phyloP scores from a whole-genome alignment of 1,140 invertebrate species.

The Ridgeia piscesae region DNA sequence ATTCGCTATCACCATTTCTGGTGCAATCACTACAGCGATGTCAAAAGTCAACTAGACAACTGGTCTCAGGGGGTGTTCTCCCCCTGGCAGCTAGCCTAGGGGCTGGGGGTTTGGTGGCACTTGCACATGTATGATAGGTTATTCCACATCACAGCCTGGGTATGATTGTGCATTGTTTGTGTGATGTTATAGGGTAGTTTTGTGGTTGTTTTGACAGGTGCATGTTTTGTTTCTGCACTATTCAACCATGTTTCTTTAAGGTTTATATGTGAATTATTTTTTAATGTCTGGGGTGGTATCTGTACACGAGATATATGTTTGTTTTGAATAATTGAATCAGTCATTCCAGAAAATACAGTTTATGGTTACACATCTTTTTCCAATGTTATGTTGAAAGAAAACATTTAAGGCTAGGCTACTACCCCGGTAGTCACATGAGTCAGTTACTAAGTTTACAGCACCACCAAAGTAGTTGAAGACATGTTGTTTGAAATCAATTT shows the following conservation, averaged over 20 bases:
- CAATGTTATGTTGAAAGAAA: too few species aligned
- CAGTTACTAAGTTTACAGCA: too few species aligned
- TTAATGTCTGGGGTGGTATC: too few species aligned
- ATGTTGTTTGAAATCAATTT: background rate
- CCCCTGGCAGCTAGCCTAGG: background rate
- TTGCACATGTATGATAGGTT: background rate
- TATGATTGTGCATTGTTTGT: background rate
- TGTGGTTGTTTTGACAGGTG: background rate
- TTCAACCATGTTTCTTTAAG: background rate
- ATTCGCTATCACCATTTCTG: constrained; percentile 42
- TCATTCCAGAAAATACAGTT: too few species aligned
- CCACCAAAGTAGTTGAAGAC: too few species aligned
- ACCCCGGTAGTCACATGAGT: too few species aligned
- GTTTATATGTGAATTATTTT: background rate
- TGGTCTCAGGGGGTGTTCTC: background rate
- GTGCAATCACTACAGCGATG: constrained; percentile 44
- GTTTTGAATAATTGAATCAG: too few species aligned
- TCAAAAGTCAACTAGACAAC: constrained; percentile 35
- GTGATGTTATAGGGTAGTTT: background rate
- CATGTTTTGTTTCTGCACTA: background rate
- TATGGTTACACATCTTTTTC: too few species aligned
- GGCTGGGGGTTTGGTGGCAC: background rate
- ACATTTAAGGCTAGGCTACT: too few species aligned
- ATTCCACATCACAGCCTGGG: background rate
- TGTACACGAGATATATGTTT: too few species aligned